Base-by-base conservation (phyloP, 2,888 invertebrate genomes). In the Notodonta ziczac region DNA sequence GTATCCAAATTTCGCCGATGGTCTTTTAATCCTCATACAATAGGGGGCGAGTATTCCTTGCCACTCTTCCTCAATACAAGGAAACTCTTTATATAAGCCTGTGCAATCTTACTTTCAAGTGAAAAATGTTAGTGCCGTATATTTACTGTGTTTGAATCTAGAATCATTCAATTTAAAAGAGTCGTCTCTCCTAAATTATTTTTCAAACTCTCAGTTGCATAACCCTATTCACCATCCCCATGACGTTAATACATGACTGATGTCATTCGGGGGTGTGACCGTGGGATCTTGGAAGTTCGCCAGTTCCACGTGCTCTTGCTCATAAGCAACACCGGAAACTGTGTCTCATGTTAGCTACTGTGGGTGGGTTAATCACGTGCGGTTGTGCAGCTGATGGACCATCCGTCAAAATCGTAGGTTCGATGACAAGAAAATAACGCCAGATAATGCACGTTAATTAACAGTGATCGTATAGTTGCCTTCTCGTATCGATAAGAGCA, bases 231-330 rank as follows among this genome's bases (percentile, higher is more conserved):
- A 50, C 16, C 8, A 14, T 16, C 16, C 10, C 10, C 9, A 0
- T 8, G 16, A 16, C 16, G 5, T 52, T 63, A 69, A 58, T 55
- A 64, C 32, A 14, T 10, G 35, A 42, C 13, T 68, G 68, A 78
- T 77, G 78, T 80, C 69, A 73, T 57, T 12, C 24, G 60, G 74
- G 86, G 86, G 85, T 85, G 84, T 86, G 84, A 81, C 81, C 70
- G 76, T 71, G 72, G 72, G 63, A 69, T 60, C 56, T 77, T 81
- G 81, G 80, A 74, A 57, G 46, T 59, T 9, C 58, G 70, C 72
- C 74, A 66, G 57, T 56, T 54, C 62, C 80, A 78, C 78, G 81
- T 80, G 81, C 74, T 62, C 53, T 52, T 61, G 63, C 67, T 68
- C 68, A 64, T 61, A 63, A 65, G 68, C 68, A 65, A 62, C 35